Evolutionary conservation across 37 sponge, comb jelly and placozoan genomes (phyloP).

Genomic region (Beroe ovata): DNA sequence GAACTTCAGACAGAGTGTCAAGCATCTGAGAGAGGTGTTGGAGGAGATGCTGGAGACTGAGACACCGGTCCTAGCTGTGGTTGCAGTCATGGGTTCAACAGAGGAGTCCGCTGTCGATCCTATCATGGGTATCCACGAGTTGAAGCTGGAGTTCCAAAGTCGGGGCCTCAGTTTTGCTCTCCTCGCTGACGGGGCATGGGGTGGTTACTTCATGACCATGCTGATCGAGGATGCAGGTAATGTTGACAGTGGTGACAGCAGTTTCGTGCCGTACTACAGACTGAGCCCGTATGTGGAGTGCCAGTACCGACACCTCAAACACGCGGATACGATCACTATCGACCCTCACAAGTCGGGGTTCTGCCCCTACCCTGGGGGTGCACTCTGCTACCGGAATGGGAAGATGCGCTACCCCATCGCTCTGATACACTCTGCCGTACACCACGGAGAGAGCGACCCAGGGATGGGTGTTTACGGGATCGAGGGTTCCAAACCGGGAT

Average conservation of each 20-base stretch:
- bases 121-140: background rate
- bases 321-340: constrained; percentile 46
- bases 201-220: constrained; percentile 65
- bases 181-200: constrained; percentile 66
- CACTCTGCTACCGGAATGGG: constrained; percentile 52
- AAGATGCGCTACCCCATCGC: constrained; percentile 16
- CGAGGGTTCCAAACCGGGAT: constrained; percentile 66
- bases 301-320: background rate
- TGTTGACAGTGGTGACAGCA: background rate
- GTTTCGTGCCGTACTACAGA: background rate
- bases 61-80: constrained; percentile 6
- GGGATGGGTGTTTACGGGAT: constrained; percentile 38
- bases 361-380: constrained; percentile 64
- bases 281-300: background rate
- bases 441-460: constrained; percentile 19
- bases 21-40: constrained; percentile 19
- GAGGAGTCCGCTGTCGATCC: constrained; percentile 24
- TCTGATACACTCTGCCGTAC: background rate
- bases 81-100: constrained; percentile 49
- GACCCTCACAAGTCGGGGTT: constrained; percentile 67
- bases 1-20: constrained; percentile 21
- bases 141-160: background rate
- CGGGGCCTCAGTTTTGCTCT: constrained; percentile 7
- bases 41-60: background rate
- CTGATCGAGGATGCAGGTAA: background rate